Evolutionary conservation across 2,113 vertebrate genomes (phyloP).

Genomic region (Hipposideros armiger): DNA sequence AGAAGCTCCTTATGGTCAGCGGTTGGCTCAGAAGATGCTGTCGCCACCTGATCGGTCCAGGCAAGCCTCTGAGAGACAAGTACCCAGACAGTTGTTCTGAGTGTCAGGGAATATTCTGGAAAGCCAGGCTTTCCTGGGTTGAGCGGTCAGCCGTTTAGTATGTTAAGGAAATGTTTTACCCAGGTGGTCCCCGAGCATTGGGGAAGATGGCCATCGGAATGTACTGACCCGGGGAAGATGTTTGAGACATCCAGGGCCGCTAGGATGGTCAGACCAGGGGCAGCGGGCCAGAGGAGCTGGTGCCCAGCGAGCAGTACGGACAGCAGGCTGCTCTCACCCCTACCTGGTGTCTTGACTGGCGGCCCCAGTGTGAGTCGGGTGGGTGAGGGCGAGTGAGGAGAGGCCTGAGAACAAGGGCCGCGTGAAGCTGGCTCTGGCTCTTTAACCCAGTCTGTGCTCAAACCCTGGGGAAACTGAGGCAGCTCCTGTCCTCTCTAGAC

Average conservation of each 20-base stretch:
- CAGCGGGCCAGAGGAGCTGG: accelerated
- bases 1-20: accelerated
- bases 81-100: not conserved
- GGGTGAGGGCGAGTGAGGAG: accelerated
- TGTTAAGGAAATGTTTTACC: not conserved
- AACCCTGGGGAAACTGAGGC: not conserved
- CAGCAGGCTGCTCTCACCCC: not conserved
- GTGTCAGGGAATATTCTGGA: not conserved
- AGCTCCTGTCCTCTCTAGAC: not conserved
- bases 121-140: not conserved
- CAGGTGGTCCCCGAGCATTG: not conserved
- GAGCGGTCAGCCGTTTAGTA: not conserved
- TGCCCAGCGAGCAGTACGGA: accelerated
- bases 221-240: not conserved
- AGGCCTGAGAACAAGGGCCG: not conserved
- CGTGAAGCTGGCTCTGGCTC: accelerated
- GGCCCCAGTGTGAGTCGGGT: not conserved
- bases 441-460: not conserved
- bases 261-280: accelerated
- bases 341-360: accelerated
- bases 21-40: not conserved
- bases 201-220: not conserved
- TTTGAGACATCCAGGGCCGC: not conserved
- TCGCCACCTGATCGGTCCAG: not conserved
- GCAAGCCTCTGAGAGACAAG: not conserved